Conservation (phyloP, 2,888 invertebrate species). For the Acanthosoma haemorrhoidale region DNA sequence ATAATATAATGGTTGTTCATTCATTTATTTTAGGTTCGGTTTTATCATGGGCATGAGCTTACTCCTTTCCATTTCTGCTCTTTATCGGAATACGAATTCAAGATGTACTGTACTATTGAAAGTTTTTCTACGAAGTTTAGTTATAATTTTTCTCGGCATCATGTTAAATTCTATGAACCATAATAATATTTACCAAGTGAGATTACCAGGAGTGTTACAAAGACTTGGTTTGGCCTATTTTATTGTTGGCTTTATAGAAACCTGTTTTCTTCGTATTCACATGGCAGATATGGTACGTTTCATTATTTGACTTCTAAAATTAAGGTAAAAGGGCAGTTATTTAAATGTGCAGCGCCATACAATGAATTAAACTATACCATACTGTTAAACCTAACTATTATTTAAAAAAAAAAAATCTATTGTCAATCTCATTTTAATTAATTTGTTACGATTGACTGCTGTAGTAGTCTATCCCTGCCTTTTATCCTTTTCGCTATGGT, state of each 20-base stretch:
- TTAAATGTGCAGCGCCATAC: no score
- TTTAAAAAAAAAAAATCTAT: no score
- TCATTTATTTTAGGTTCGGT: constrained; percentile 59
- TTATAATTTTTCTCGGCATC: constrained; percentile 61
- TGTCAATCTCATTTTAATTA: no score
- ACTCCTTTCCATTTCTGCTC: constrained; percentile 64
- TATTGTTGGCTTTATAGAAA: constrained; percentile 65
- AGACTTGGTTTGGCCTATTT: constrained; percentile 74
- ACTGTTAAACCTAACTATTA: no score
- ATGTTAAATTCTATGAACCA: constrained; percentile 52
- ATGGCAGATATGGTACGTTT: constrained; percentile 43
- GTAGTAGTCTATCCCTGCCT: no score
- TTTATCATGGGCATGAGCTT: constrained; percentile 84
- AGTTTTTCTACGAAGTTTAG: constrained; percentile 54
- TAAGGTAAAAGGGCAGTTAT: no score
- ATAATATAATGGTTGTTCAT: constrained; percentile 3
- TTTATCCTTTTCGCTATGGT: no score
- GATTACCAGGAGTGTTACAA: constrained; percentile 78
- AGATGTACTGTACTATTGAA: constrained; percentile 51
- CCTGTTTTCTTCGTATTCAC: constrained; percentile 48
- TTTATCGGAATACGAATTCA: constrained; percentile 60
- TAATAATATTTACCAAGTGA: constrained; percentile 48
- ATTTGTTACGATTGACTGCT: no score
- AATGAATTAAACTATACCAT: no score
- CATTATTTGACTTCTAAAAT: neutral